Base-by-base conservation (phyloP, 92 coral and sea anemone species). In the Phymanthus crucifer region DNA sequence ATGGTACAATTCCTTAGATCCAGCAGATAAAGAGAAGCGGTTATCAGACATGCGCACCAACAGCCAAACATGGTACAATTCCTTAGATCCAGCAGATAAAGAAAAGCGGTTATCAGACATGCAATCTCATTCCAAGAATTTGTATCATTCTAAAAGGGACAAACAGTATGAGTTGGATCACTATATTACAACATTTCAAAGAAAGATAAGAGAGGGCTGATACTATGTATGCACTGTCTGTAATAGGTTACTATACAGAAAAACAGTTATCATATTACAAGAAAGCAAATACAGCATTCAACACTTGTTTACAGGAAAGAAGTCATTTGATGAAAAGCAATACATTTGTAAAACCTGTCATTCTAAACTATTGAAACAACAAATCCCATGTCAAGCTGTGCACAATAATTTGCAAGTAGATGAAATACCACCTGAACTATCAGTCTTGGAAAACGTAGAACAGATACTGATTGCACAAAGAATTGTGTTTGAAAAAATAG, bases 131-230 rank as follows among this genome's bases (percentile, higher is more conserved):
- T 75, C 38, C 31, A 17, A 50, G 40, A 38, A 76, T 27, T 52
- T 56, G 70, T 76, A 76, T 57, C 70, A 76, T 18, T 76, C 80
- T 76, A 76, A 76, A 33, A 76, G 46, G 46, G 45, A 57, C 70
- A 76, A 76, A 45, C 69, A 76, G 80, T 38, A 56, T 76, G 80
- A 18, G 11, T 12, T 76, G n/a, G 50, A 34, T 56, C 46, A 76
- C 69, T 76, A 56, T 76, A 76, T 76, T 27, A 34, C 36, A 76
- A 76, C 45, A 3, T 76, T 54, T 56, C 71, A 76, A 76, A 52
- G 17, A 57, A 76, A 76, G 26, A 76, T 76, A 17, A 56, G 48
- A 76, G 71, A 76, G 34, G 71, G 68, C 71, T 46, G 70, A 76
- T 76, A 57, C 70, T 76, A 50, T 76, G 40, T 56, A 56, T 76